Conservation (phyloP, 1,140 invertebrate genomes). For the Mamestra configurata region DNA sequence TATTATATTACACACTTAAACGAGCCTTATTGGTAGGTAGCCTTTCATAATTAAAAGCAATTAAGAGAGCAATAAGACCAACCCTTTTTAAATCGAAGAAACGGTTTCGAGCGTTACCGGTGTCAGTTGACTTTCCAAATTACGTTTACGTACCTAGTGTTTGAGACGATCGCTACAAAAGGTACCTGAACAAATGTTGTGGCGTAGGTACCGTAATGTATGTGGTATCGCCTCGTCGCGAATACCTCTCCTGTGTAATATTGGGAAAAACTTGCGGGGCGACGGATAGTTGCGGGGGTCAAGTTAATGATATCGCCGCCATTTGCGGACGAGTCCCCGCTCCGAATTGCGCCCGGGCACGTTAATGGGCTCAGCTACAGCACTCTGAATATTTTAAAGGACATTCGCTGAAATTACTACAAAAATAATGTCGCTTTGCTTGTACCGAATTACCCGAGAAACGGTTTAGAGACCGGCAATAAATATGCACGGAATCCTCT, state of each 20-base stretch:
- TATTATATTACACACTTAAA: background rate
- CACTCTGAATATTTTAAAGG: constrained; percentile 87
- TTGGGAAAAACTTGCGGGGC: constrained; percentile 84
- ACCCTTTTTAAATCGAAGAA: background rate
- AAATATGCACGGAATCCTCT: constrained; percentile 85
- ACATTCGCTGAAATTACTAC: constrained; percentile 87
- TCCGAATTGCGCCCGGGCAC: constrained; percentile 84
- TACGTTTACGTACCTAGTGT: background rate
- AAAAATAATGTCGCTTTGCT: constrained; percentile 87
- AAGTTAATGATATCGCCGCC: constrained; percentile 87
- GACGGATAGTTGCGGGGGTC: constrained; percentile 84
- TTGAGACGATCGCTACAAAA: background rate
- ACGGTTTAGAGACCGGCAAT: constrained; percentile 83
- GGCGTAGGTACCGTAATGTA: constrained; percentile 36
- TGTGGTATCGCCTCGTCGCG: constrained; percentile 57
- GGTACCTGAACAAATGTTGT: constrained; percentile 61
- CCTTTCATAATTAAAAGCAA: constrained; percentile 21
- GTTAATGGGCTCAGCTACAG: constrained; percentile 85
- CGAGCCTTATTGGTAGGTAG: background rate
- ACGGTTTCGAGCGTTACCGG: background rate
- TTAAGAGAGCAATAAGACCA: background rate
- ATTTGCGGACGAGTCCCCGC: constrained; percentile 83
- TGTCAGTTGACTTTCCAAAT: background rate
- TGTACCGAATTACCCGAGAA: constrained; percentile 86
- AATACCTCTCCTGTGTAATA: constrained; percentile 83